These are phyloP conservation scores for Oegoconia quadripuncta DNA, from an alignment of 2,888 invertebrate species.

Conservation along the genomic window DNA sequence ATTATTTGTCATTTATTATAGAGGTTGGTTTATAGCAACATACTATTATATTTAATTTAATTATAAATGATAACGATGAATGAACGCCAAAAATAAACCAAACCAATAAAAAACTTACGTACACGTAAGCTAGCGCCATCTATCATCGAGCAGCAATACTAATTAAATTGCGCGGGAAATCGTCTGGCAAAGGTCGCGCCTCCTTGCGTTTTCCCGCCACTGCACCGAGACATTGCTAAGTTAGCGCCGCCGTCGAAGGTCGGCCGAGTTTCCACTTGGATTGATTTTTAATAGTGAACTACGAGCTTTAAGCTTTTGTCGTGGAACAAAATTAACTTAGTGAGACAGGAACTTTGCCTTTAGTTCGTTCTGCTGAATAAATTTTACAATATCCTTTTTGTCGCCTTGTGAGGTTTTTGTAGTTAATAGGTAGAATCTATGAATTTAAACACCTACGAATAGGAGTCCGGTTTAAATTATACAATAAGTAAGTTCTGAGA, in stretches of 20 bases:
- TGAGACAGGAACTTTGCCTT: conserved; percentile 49
- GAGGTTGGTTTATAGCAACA: too few relatives aligned
- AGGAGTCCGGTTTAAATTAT: too few relatives aligned
- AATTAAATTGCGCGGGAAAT: conserved; percentile 78
- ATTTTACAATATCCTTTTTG: conserved; percentile 21
- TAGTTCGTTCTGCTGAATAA: conserved; percentile 39
- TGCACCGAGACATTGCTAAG: conserved; percentile 59
- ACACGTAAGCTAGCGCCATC: conserved; percentile 49
- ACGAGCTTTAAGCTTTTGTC: conserved; percentile 65
- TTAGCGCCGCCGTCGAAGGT: conserved; percentile 50
- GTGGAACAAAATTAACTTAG: conserved; percentile 64
- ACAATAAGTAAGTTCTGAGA: too few relatives aligned
- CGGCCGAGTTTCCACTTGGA: conserved; percentile 64
- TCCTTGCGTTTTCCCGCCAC: conserved; percentile 65
- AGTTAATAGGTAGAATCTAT: too few relatives aligned
- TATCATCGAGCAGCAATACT: conserved; percentile 63
- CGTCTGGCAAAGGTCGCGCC: conserved; percentile 72
- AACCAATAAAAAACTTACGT: conserved; percentile 6
- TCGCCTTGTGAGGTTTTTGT: conserved; percentile 13
- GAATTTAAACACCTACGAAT: too few relatives aligned
- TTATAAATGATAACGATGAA: not conserved
- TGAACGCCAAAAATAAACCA: not conserved
- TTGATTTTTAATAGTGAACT: conserved; percentile 75
- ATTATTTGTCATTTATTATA: too few relatives aligned
- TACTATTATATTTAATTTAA: too few relatives aligned